Evolutionary conservation across 2,113 vertebrate species (phyloP).

Genomic region (Numida meleagris): DNA sequence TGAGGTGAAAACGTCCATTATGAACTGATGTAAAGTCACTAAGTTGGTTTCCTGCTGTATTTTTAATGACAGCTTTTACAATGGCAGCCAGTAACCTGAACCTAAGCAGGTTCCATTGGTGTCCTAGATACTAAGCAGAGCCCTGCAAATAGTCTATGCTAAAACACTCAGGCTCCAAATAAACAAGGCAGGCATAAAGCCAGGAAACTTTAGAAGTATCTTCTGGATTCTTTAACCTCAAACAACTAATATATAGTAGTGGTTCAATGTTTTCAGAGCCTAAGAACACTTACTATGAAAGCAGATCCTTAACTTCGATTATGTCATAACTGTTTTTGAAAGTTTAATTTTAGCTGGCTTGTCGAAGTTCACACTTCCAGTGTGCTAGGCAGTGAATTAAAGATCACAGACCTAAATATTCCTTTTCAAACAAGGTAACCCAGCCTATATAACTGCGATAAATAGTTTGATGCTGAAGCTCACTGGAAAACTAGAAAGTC

Average conservation of each 20-base stretch:
- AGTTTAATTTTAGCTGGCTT: not conserved
- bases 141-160: not conserved
- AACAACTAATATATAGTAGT: not conserved
- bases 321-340: not conserved
- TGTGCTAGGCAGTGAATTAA: not conserved
- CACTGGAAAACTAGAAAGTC: not conserved
- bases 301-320: not conserved
- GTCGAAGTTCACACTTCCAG: not conserved
- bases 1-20: conserved; percentile 14
- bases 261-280: not conserved
- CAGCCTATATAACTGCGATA: not conserved
- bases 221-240: not conserved
- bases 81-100: conserved; percentile 3
- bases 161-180: not conserved
- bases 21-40: not conserved
- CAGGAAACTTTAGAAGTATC: not conserved
- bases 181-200: not conserved
- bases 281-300: not conserved
- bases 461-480: not conserved
- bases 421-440: not conserved
- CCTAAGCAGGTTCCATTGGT: not conserved
- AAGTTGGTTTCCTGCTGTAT: conserved; percentile 45
- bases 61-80: conserved; percentile 36
- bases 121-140: not conserved
- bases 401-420: not conserved